Percentiles rank a stretch among this genome's conserved stretches.
Conservation (phyloP, 1,140 invertebrate genomes). For the Drosophila littoralis region DNA sequence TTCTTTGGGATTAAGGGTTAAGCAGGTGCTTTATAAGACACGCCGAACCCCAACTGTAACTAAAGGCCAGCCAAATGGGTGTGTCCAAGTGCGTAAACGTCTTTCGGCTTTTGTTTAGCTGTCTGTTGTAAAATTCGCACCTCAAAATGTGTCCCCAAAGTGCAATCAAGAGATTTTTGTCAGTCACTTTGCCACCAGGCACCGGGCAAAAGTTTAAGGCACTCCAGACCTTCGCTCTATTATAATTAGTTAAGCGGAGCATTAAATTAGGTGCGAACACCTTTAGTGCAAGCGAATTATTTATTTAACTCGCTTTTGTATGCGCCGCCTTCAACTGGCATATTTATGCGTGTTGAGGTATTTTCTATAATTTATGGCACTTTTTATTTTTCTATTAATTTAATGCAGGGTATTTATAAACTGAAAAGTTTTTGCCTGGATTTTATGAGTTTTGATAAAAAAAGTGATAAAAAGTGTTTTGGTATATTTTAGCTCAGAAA, state of each 20-base stretch:
- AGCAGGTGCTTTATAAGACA: slow-evolving; percentile 82
- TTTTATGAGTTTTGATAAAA: neutral
- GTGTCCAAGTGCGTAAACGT: slow-evolving; percentile 43
- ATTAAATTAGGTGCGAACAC: slow-evolving; percentile 60
- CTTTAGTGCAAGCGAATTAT: slow-evolving; percentile 66
- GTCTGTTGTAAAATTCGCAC: slow-evolving; percentile 68
- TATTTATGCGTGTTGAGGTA: slow-evolving; percentile 5
- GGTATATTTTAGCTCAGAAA: too few relatives aligned
- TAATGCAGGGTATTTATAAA: neutral
- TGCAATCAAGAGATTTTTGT: slow-evolving; percentile 72
- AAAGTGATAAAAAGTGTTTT: neutral
- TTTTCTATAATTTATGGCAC: slow-evolving; percentile 1
- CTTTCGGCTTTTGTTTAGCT: slow-evolving; percentile 21
- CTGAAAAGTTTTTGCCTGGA: neutral
- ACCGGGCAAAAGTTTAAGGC: neutral
- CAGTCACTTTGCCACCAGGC: slow-evolving; percentile 40
- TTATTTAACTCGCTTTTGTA: slow-evolving; percentile 47
- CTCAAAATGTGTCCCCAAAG: slow-evolving; percentile 77
- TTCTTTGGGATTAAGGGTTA: slow-evolving; percentile 69
- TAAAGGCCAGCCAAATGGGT: slow-evolving; percentile 61
- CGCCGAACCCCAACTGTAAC: slow-evolving; percentile 63
- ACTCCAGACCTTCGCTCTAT: neutral
- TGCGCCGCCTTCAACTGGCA: neutral
- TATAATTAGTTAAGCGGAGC: slow-evolving; percentile 71
- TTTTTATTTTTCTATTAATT: neutral